Base-by-base conservation (phyloP, 2,113 vertebrate genomes). In the Campylomormyrus numenius region DNA sequence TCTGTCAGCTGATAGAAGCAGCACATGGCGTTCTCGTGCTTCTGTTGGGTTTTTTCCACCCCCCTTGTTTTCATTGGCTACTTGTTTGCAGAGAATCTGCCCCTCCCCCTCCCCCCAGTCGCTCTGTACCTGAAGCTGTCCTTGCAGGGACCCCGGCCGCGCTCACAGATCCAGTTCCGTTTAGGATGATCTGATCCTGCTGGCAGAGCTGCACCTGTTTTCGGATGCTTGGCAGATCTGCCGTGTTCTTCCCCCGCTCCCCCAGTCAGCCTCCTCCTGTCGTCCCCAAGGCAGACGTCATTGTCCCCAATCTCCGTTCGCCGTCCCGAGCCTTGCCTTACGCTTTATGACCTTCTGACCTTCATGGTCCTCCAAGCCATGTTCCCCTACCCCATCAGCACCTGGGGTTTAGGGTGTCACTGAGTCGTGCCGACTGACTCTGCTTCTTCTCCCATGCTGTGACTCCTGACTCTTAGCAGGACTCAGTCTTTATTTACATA, bases 21-120 rank as follows among this genome's bases (percentile, higher is more conserved):
- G 49, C 85, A 87, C 85, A 87, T 87, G 85, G 31, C 27, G 31
- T 56, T 1, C 15, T 11, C n/a, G 9, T 50, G 21, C 50, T 86
- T 52, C 85, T 70, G 74, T 17, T 80, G 74, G 74, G 15, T 42
- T 80, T 17, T 42, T 39, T 4, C 31, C 11, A 4, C 11, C 31
- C n/a, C 50, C 31, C n/a, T 35, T 53, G 50, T 87, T 87, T 52
- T 87, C n/a, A 35, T 87, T 87, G 85, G 85, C 49, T 87, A 48
- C 49, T 53, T 27, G 24, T 24, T 87, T 35, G 24, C 85, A 31
- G 49, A 52, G 11, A 87, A 19, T 87, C 48, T 53, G 85, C 48
- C 5, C n/a, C 49, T 52, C 45, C n/a, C 21, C 85, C 45, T 31
- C 85, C 48, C 27, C 50, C 49, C 85, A 86, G 24, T 4, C 85